Conservation (phyloP, 2,888 invertebrate species). For the Caenorhabditis angaria region DNA sequence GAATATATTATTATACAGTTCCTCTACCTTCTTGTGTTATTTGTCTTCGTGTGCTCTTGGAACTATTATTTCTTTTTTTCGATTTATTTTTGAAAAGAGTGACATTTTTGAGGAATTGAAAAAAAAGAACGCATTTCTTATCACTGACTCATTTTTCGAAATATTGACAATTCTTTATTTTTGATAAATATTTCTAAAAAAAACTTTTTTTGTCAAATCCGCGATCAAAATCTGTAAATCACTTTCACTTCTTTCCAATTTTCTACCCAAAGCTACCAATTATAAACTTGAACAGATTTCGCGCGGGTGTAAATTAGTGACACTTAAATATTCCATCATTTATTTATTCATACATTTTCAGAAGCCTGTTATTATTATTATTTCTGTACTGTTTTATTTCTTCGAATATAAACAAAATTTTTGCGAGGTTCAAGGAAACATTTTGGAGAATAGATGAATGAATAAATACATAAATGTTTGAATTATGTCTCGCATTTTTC, state of each 20-base stretch:
- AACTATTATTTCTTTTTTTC: background rate
- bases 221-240: background rate
- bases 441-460: background rate
- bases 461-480: background rate
- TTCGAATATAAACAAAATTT: background rate
- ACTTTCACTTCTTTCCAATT: conserved; percentile 1
- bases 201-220: too few species aligned
- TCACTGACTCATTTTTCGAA: conserved; percentile 1
- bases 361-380: background rate
- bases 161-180: background rate
- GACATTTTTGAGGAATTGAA: background rate
- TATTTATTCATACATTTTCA: background rate
- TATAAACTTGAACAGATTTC: background rate
- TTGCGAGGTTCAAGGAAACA: background rate
- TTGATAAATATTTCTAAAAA: too few species aligned
- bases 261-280: background rate
- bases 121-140: too few species aligned
- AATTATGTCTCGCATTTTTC: background rate
- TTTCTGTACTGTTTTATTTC: background rate
- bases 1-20: background rate
- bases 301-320: background rate
- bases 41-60: background rate
- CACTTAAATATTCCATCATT: background rate
- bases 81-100: background rate
- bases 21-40: background rate